phyloP scores from a whole-genome alignment of 2,797 vertebrate species.

The Hyperoplus lanceolatus region DNA sequence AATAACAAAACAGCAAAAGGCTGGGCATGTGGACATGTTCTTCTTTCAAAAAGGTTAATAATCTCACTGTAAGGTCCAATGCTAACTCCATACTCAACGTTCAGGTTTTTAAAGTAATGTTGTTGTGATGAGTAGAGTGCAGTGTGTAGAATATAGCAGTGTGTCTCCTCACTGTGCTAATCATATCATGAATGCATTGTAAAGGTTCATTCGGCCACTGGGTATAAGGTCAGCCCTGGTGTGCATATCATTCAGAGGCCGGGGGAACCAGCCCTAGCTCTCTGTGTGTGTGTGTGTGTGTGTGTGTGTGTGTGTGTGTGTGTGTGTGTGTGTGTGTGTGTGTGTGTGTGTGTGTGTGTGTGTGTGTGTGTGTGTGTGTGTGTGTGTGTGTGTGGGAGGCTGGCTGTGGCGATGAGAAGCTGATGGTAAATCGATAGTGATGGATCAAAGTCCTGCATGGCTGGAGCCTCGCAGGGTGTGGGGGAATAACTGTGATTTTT shows the following conservation, averaged over 20 bases:
- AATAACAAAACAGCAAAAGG: too few relatives aligned
- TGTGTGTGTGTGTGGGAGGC: constrained; percentile 57
- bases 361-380: constrained; percentile 33
- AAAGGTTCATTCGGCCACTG: constrained; percentile 33
- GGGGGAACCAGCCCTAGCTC: constrained; percentile 1
- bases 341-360: constrained; percentile 33
- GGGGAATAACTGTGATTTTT: constrained; percentile 54
- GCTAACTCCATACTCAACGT: not conserved
- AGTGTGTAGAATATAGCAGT: not conserved
- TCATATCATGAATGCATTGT: constrained; percentile 14
- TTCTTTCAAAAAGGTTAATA: not conserved
- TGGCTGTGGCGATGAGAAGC: constrained; percentile 64
- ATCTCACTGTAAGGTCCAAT: not conserved
- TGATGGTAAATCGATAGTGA: constrained; percentile 83
- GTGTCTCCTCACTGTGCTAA: constrained; percentile 3
- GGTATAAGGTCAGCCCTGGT: constrained; percentile 60
- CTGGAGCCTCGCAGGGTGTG: constrained; percentile 66
- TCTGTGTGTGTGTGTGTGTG: constrained; percentile 34
- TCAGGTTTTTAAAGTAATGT: not conserved
- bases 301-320: too few relatives aligned
- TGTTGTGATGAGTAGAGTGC: not conserved
- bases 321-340: constrained; percentile 36
- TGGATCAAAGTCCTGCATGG: constrained; percentile 82
- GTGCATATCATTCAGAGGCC: constrained; percentile 30
- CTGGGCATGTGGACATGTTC: not conserved